Evolutionary conservation across 2,888 invertebrate species (phyloP).

Genomic region (Apamea sordens): DNA sequence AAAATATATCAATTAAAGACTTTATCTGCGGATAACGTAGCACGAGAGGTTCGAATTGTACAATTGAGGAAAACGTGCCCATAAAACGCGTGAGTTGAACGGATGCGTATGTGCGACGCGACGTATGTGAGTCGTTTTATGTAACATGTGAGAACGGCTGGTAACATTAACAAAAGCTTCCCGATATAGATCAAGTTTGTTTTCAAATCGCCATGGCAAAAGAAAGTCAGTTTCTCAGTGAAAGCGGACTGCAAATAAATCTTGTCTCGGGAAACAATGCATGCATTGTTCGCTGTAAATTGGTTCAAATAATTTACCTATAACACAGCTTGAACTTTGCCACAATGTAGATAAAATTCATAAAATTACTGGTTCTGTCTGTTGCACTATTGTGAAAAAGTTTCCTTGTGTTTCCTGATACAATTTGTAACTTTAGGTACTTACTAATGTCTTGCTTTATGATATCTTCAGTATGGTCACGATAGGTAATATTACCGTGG

Average conservation of each 20-base stretch:
- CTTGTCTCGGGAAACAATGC: constrained; percentile 84
- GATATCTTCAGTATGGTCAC: constrained; percentile 13
- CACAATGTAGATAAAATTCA: constrained; percentile 67
- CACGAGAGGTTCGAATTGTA: constrained; percentile 44
- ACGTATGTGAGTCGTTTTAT: constrained; percentile 35
- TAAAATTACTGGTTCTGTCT: constrained; percentile 56
- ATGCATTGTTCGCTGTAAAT: constrained; percentile 86
- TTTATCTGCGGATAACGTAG: constrained; percentile 53
- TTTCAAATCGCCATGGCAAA: constrained; percentile 78
- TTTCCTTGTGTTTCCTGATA: constrained; percentile 44
- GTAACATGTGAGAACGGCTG: constrained; percentile 51
- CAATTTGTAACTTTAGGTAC: constrained; percentile 13
- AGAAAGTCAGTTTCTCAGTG: constrained; percentile 84
- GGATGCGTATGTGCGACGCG: constrained; percentile 28
- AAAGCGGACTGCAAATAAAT: constrained; percentile 86
- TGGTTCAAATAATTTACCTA: constrained; percentile 81
- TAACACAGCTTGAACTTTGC: constrained; percentile 73
- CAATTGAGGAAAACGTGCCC: constrained; percentile 41
- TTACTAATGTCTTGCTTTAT: constrained; percentile 1
- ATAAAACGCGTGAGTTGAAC: constrained; percentile 37
- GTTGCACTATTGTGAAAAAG: constrained; percentile 55
- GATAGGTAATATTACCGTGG: too few species aligned
- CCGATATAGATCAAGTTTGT: constrained; percentile 82
- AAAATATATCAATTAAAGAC: constrained; percentile 78
- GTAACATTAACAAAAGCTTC: constrained; percentile 73